These are phyloP conservation scores for Heterotilapia buettikoferi DNA, from an alignment of 2,113 vertebrate genomes.

Conservation along the genomic window DNA sequence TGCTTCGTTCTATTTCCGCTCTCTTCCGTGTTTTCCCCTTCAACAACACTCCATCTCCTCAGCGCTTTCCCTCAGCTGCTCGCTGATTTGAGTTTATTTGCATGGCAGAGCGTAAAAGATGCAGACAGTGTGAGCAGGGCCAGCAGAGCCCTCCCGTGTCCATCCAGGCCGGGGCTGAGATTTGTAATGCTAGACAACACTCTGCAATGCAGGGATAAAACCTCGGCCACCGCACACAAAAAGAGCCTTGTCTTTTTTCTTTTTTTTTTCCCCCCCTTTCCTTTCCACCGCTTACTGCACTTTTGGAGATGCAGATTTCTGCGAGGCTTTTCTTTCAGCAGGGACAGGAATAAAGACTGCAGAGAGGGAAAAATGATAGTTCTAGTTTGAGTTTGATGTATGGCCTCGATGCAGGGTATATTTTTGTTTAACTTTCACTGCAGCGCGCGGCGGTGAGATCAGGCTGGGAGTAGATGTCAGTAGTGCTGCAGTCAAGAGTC, in stretches of 20 bases:
- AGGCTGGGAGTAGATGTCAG: not conserved
- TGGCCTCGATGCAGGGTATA: not conserved
- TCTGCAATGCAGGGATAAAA: conserved; percentile 58
- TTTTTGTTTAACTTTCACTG: conserved; percentile 6
- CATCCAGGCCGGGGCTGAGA: conserved; percentile 52
- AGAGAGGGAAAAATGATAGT: not conserved
- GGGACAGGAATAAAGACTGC: conserved; percentile 5
- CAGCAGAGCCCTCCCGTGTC: conserved; percentile 59
- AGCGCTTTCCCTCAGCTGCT: conserved; percentile 17
- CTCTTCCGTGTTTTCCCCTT: not conserved
- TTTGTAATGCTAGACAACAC: conserved; percentile 73
- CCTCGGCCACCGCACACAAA: conserved; percentile 52
- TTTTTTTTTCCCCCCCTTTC: not conserved
- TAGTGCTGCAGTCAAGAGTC: not conserved
- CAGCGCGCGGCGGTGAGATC: not conserved
- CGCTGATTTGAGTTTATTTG: conserved; percentile 48
- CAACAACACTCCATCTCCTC: conserved; percentile 10
- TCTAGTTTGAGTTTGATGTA: not conserved
- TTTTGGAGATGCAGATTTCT: conserved; percentile 38
- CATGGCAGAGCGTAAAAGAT: conserved; percentile 54
- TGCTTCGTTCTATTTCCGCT: not conserved
- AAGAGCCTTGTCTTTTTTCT: conserved; percentile 56
- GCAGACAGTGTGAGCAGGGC: conserved; percentile 39
- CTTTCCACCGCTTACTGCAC: conserved; percentile 22
- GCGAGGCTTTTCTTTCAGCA: not conserved